Evolutionary conservation across 2,113 vertebrate genomes (phyloP), one percentile per base, ranked within the genome.

Genomic region (Aegotheles bennettii): DNA sequence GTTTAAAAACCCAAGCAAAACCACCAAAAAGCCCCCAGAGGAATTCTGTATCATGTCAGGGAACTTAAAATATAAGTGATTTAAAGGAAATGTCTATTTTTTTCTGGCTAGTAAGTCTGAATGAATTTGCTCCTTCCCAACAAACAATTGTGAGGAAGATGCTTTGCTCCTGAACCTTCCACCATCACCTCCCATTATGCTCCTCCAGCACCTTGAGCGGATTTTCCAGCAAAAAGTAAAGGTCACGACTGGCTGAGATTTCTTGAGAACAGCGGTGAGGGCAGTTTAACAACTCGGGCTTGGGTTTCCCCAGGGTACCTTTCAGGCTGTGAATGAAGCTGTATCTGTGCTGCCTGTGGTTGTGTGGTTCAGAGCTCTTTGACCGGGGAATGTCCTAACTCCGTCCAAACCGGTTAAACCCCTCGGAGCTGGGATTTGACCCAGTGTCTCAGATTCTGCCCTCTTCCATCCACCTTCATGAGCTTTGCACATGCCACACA

Each of bases 401-500:
- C 19, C 1, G 0, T 40, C 21, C 45, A 83, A 51, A 43, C 16
- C 3, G 4, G 40, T 8, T 13, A 4, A 36, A 48, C 1, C 43
- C 56, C 29, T 12, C 2, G 0, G 6, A 23, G 4, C 0, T 31
- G 83, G 53, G 67, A 6, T 71, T 25, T 42, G 19, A 23, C 3
- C n/a, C n/a, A 0, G 0, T 3, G 3, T 14, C 24, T 47, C n/a
- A 18, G 3, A 3, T 42, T 84, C 45, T n/a, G 33, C 7, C 5
- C 24, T 47, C 20, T 61, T 54, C 67, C 7, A 6, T 13, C 59
- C 65, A 1, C 31, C 51, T 38, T 26, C 2, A 0, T 8, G 20
- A 1, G 0, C 36, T 54, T 60, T 21, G n/a, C 11, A 19, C 3
- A 0, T 36, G 40, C n/a, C 10, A 2, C 3, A 0, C 8, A 7